Evolutionary conservation across 2,888 invertebrate species (phyloP), one percentile per base, ranked within the genome.

Genomic region (Neoascia interrupta): DNA sequence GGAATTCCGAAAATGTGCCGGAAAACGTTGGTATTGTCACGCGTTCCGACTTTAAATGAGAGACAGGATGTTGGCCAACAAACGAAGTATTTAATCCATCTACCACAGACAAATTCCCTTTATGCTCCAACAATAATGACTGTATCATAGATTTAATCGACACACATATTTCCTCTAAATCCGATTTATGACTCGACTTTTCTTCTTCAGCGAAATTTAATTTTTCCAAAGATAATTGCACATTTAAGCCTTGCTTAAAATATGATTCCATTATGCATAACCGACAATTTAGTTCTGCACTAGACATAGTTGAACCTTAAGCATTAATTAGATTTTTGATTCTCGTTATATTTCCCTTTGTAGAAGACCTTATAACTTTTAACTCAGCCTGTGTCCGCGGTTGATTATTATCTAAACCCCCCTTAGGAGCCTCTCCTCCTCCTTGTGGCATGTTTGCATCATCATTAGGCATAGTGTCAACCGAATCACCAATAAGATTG

Each of bases 1-100:
- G 68, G 36, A 56, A 79, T 23, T 80, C 70, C n/a, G 63, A 61
- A 54, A 74, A 82, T 64, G 74, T 81, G 8, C 76, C 81, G 21
- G 28, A 54, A 43, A 79, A 75, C 11, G 15, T 81, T 26, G 73
- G 80, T 8, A 80, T 60, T 23, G 69, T 54, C n/a, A 80, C 63
- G 4, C 23, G 34, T 18, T 64, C 43, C 11, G 49, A 18, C 10
- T 81, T 73, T 26, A 75, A 69, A 36, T 73, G 66, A 4, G 56
- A 36, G 21, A 53, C 53, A 18, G 66, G 41, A n/a, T 21, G 64
- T 10, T 23, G 45, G 8, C 28, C 47, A 8, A 11, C 13, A 15
- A 26, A 47, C 15, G 18, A 45, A 11, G 34, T 5, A 47, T 60
- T 60, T 3, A 60, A 36, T 3, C 37, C 36, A 15, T 53, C 43